These are phyloP conservation scores for Orthonyx spaldingii DNA, from an alignment of 2,113 vertebrate genomes.

Conservation along the genomic window DNA sequence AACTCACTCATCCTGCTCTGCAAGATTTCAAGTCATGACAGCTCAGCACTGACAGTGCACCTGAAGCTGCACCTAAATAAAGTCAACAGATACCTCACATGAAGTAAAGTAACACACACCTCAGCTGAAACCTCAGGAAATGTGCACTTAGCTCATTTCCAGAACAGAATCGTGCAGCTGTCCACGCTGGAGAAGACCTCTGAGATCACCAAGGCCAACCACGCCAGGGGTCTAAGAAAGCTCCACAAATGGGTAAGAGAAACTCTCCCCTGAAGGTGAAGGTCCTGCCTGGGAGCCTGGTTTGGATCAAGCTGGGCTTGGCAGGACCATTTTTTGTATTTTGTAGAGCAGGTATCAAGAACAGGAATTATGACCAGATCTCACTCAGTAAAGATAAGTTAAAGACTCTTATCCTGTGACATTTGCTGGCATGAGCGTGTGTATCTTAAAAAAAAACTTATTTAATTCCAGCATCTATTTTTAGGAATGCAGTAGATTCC, in stretches of 20 bases:
- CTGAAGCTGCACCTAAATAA: not conserved
- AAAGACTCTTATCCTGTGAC: not conserved
- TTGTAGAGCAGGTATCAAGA: not conserved
- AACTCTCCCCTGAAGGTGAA: rapidly evolving
- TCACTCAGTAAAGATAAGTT: not conserved
- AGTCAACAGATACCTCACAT: not conserved
- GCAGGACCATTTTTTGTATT: rapidly evolving
- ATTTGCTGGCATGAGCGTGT: rapidly evolving
- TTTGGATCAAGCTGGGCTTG: not conserved
- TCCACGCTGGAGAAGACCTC: not conserved
- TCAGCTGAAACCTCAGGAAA: not conserved
- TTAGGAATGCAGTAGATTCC: not conserved
- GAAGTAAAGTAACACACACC: not conserved
- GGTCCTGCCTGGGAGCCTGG: not conserved
- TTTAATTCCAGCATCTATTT: not conserved
- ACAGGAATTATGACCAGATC: not conserved
- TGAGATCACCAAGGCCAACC: rapidly evolving
- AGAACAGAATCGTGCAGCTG: rapidly evolving
- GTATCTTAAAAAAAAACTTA: not conserved
- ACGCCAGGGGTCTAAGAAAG: not conserved
- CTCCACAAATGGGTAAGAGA: not conserved
- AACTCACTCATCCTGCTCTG: constrained; percentile 8
- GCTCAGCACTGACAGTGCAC: not conserved
- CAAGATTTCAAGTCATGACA: not conserved
- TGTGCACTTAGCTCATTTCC: not conserved